Evolutionary conservation across 2,113 vertebrate species (phyloP).

Genomic region (Pachyramphus minor): DNA sequence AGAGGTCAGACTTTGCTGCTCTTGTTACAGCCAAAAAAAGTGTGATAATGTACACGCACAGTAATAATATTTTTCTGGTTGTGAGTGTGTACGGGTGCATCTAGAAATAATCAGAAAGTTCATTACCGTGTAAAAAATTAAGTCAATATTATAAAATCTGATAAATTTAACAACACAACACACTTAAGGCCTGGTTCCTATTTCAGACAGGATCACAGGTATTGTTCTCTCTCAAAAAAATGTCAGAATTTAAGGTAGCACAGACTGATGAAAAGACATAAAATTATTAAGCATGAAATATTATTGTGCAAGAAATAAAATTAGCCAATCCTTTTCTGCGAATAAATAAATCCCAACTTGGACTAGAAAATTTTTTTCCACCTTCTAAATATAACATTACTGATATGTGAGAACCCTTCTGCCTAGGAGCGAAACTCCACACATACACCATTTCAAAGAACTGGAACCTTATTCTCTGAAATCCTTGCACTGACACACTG

Average conservation of each 20-base stretch:
- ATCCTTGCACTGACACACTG: background rate
- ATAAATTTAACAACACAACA: background rate
- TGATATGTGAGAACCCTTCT: background rate
- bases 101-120: background rate
- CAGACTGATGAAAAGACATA: background rate
- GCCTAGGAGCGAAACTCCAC: background rate
- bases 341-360: background rate
- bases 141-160: background rate
- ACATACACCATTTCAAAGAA: background rate
- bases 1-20: background rate
- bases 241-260: background rate
- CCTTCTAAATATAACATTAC: fast-evolving
- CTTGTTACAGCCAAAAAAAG: background rate
- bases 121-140: background rate
- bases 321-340: background rate
- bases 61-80: background rate
- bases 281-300: background rate
- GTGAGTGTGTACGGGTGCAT: fast-evolving
- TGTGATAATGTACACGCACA: background rate
- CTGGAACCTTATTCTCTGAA: background rate
- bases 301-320: background rate
- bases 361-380: background rate
- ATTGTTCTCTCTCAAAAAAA: background rate
- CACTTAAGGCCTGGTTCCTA: background rate
- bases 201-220: background rate